A percentile compares a stretch with the other conserved stretches of the same genome.
Evolutionary conservation across 2,888 invertebrate species (phyloP).

Genomic region (Nemoura dubitans): DNA sequence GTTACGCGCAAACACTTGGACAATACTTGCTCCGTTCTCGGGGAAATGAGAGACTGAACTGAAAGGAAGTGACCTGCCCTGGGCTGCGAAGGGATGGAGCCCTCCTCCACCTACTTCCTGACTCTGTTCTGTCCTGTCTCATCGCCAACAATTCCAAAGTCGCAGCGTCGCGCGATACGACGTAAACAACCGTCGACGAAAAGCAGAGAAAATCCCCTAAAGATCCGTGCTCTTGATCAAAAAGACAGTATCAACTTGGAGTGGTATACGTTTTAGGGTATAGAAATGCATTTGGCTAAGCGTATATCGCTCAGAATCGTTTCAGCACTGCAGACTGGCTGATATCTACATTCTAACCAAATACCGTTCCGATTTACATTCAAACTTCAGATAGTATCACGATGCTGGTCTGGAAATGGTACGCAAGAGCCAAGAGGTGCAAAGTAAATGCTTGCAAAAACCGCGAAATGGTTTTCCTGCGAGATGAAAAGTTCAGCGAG

Average conservation of each 20-base stretch:
- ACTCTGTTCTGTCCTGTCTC: neutral
- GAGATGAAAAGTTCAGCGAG: neutral
- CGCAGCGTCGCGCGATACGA: neutral
- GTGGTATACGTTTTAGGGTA: neutral
- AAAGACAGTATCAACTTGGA: neutral
- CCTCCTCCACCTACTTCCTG: neutral
- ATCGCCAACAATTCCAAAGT: neutral
- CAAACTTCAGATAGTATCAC: neutral
- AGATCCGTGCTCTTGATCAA: neutral
- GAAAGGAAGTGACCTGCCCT: too few relatives aligned
- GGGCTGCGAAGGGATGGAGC: neutral
- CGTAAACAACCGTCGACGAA: neutral
- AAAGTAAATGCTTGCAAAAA: neutral
- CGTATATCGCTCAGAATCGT: neutral
- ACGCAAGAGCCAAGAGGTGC: neutral
- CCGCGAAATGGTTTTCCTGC: neutral
- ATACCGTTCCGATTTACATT: neutral
- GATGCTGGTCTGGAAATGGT: neutral
- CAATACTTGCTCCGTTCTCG: too few relatives aligned
- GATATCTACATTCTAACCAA: neutral
- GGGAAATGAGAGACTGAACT: too few relatives aligned
- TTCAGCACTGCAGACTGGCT: too few relatives aligned
- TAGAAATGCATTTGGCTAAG: neutral
- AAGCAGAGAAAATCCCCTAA: neutral
- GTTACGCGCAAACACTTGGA: too few relatives aligned